These are phyloP conservation scores for Torymus auratus DNA, from an alignment of 2,888 invertebrate species.

Conservation along the genomic window DNA sequence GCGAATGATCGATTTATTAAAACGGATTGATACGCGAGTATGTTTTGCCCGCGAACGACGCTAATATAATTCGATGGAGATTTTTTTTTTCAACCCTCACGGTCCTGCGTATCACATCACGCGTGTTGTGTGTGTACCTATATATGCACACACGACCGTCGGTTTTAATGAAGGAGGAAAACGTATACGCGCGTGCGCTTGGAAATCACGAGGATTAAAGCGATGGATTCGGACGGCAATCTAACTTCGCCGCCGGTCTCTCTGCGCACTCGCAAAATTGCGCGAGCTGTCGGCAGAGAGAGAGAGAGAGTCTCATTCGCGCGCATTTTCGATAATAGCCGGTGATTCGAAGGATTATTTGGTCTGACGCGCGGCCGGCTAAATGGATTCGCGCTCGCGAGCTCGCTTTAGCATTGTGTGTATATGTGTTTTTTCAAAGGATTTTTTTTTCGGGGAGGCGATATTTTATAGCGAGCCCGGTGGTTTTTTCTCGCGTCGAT, in stretches of 20 bases:
- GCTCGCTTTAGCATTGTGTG: too few species aligned
- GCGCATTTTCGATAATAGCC: conserved; percentile 48
- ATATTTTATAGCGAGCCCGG: not conserved
- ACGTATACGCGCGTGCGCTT: conserved; percentile 1
- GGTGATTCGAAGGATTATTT: conserved; percentile 52
- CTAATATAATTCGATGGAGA: conserved; percentile 21
- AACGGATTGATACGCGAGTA: conserved; percentile 34
- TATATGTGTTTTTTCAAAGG: too few species aligned
- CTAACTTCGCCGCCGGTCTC: conserved; percentile 46
- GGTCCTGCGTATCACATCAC: not conserved
- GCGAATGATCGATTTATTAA: conserved; percentile 41
- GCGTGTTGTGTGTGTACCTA: too few species aligned
- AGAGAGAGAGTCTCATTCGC: conserved; percentile 20
- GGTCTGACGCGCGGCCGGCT: conserved; percentile 27
- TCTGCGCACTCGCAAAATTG: conserved; percentile 39
- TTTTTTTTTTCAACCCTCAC: not conserved
- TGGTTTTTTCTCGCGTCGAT: not conserved
- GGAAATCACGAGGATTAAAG: conserved; percentile 31
- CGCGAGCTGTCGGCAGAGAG: conserved; percentile 17
- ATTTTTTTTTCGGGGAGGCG: too few species aligned
- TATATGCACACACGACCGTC: not conserved
- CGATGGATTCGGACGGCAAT: conserved; percentile 51
- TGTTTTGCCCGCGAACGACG: not conserved
- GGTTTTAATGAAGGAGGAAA: conserved; percentile 31
- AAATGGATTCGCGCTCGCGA: conserved; percentile 26